Evolutionary conservation across 2,888 invertebrate species (phyloP), one percentile per base, ranked within the genome.

Genomic region (Orgyia antiqua): DNA sequence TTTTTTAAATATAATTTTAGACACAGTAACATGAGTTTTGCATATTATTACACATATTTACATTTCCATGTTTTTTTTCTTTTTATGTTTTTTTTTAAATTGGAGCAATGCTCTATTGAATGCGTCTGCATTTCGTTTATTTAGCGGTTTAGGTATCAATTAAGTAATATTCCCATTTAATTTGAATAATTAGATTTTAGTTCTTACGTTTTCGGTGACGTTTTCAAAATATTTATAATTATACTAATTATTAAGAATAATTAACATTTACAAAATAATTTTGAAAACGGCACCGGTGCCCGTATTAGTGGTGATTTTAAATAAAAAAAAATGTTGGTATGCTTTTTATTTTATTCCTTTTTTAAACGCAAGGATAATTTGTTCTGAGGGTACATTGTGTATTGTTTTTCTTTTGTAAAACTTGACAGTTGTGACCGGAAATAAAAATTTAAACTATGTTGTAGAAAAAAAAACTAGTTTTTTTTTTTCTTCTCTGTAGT

Each of bases 141-240:
- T 57, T 71, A 71, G 69, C 51, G 58, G 61, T 59, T 68, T 76
- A 77, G 71, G 61, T 78, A 73, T 69, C 58, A 48, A 61, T 68
- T 80, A 82, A 77, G 76, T 69, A 74, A 73, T 77, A 82, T 83
- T 84, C 78, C 80, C 82, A 68, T 72, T 56, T 70, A 64, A 67
- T 70, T 70, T 70, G 62, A 60, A 64, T 77, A 77, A 62, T 63
- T 43, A 71, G 76, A 68, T 63, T 59, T 54, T 69, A 62, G 65
- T 66, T 68, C 53, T 59, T 58, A 41, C 52, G 55, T 53, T 57
- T 42, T 36, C 33, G 39, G 73, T 75, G 73, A 62, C 76, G 67
- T 75, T 76, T 74, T 79, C 39, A 39, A 51, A 51, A 39, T 37
- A 19, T 24, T 5, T 20, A 44, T 51, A 49, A 54, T 45, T 25